These are phyloP conservation scores for Ptilodon capucinus DNA, from an alignment of 2,888 invertebrate species.

Conservation along the genomic window DNA sequence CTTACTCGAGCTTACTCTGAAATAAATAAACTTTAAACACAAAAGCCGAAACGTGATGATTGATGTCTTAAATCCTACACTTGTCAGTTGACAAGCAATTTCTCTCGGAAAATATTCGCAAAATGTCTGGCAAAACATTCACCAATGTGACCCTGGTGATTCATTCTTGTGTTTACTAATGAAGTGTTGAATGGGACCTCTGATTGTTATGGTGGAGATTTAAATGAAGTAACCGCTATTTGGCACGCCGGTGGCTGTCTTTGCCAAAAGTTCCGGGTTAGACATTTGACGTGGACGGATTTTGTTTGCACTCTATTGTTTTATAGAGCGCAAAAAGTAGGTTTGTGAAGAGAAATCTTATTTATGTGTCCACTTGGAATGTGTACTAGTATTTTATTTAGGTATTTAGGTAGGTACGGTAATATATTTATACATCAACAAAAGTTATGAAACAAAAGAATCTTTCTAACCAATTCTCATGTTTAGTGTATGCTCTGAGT, in stretches of 20 bases:
- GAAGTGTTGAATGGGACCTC: conserved; percentile 17
- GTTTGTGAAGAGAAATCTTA: neutral
- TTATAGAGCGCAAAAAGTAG: conserved; percentile 14
- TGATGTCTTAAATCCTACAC: neutral
- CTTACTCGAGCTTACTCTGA: no score
- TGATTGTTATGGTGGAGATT: conserved; percentile 14
- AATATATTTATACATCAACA: no score
- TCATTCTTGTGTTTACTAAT: conserved; percentile 7
- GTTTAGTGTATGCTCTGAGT: no score
- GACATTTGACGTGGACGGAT: conserved; percentile 16
- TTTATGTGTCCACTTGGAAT: no score
- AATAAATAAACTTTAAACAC: neutral
- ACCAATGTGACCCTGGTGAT: neutral
- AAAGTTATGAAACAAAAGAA: no score
- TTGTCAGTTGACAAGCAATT: neutral
- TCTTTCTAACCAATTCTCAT: no score
- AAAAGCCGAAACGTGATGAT: neutral
- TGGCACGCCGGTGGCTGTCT: conserved; percentile 20
- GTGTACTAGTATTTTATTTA: no score
- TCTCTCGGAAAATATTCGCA: neutral
- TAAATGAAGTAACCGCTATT: conserved; percentile 18
- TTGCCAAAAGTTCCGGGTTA: conserved; percentile 34
- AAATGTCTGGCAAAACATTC: neutral
- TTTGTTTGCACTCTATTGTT: conserved; percentile 28
- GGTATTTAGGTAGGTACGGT: no score